Evolutionary conservation across 1,140 invertebrate species (phyloP), one percentile per base, ranked within the genome.

Genomic region (Drosophila ambigua): DNA sequence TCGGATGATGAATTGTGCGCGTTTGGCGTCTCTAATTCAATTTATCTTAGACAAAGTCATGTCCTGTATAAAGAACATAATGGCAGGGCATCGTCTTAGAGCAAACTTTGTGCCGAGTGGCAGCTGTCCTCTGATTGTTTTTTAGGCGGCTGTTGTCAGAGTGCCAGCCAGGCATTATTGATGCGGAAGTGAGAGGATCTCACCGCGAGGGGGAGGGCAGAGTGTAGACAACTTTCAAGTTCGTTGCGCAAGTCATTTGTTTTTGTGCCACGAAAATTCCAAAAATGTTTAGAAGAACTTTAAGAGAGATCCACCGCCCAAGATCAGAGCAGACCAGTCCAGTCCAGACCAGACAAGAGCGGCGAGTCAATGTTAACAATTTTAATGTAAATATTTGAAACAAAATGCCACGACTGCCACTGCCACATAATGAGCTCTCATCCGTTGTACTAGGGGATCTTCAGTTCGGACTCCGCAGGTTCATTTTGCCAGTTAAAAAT

Each of bases 311-410:
- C 50, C 44, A 9, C 71, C 71, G 71, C 53, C 71, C 51, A 61
- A 11, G 48, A 23, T 5, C 26, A 20, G 44, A 1, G 20, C 20
- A 28, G 9, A 5, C 7, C 26, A 45, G 28, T 35, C 50, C 28
- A 13, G 24, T 9, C 15, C 43, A 26, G 57, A 20, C 20, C 20
- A 20, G 20, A 16, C 16, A 0, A 66, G 44, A 49, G 66, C 39
- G 52, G 31, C 53, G 4, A 35, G 26, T 74, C 20, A 79, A 79
- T 49, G 57, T 45, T 44, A 87, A 75, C 69, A 72, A 87, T 87
- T 87, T 85, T 85, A 85, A 85, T 82, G 82, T 87, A 75, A 87
- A 85, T 87, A 85, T 87, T 78, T 87, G n/a, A 87, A 85, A 64
- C 62, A 77, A 71, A 64, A 69, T 71, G 64, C 67, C 65, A 69